These are phyloP conservation scores for Apamea crenata DNA, from an alignment of 2,888 invertebrate species.

Conservation along the genomic window DNA sequence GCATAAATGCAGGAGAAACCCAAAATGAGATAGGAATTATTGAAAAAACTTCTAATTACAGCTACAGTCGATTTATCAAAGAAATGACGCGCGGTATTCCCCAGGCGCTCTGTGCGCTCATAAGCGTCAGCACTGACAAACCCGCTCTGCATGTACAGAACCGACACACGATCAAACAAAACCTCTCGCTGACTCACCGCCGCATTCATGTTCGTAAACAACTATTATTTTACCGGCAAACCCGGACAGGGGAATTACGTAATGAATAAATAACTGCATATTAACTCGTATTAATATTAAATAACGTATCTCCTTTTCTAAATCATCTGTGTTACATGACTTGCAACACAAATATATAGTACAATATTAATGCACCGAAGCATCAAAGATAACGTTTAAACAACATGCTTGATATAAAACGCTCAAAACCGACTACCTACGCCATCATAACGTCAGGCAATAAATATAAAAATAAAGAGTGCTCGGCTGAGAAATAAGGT, in stretches of 20 bases:
- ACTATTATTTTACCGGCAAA: conserved; percentile 72
- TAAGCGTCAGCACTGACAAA: conserved; percentile 66
- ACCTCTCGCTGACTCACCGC: conserved; percentile 78
- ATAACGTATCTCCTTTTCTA: conserved; percentile 7
- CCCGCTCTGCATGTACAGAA: conserved; percentile 74
- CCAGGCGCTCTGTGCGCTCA: conserved; percentile 65
- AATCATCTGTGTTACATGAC: conserved; percentile 16
- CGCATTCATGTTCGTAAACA: conserved; percentile 73
- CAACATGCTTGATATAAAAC: conserved; percentile 67
- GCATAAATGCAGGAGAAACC: conserved; percentile 48
- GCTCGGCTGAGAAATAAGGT: conserved; percentile 87
- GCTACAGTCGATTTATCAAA: conserved; percentile 71
- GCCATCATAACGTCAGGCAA: conserved; percentile 79
- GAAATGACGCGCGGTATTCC: conserved; percentile 82
- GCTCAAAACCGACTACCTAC: conserved; percentile 69
- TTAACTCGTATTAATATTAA: conserved; percentile 39
- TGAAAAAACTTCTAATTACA: conserved; percentile 47
- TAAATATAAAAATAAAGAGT: conserved; percentile 88
- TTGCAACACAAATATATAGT: conserved; percentile 21
- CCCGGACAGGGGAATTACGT: conserved; percentile 69
- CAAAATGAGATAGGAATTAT: conserved; percentile 45
- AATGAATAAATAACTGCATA: conserved; percentile 64
- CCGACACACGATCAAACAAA: conserved; percentile 77
- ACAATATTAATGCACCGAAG: conserved; percentile 31
- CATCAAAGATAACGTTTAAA: conserved; percentile 61